Base-by-base conservation (phyloP, 23 tunicate genomes). In the Oikopleura albicans region DNA sequence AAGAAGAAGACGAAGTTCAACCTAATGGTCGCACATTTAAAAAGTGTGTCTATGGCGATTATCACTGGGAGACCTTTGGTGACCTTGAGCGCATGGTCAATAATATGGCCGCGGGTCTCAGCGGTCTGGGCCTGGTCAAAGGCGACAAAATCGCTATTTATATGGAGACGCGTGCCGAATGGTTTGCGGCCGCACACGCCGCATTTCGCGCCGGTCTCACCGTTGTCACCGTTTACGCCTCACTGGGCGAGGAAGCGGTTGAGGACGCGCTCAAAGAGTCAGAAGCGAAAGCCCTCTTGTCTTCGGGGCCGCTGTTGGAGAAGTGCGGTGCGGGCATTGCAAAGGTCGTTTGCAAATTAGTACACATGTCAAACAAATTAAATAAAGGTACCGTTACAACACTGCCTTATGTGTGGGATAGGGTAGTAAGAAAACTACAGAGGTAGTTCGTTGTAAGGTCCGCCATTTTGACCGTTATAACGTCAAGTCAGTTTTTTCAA, bases 91-190 rank as follows among this genome's bases (percentile, higher is more conserved):
- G 4, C 4, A 16, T 31, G 4, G 79, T 71, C 33, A 71, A 71
- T 29, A 71, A 71, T 71, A 2, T 29, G 4, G 79, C 79, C 31
- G 79, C 79, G 28, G 79, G 79, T 31, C 35, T 71, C 37, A 37
- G 37, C 37, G 37, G 34, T 71, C 37, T 71, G 2, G 37, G 37
- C 4, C 36, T 71, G 34, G 35, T 12, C 34, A 71, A 71, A 71
- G 79, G 86, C 40, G 87, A 87, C 66, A 92, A 92, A 85, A 76
- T 92, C 33, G 97, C 94, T 29, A 76, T 92, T 66, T 92, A 87
- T 76, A 85, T 92, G 41, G 97, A 92, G 84, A 92, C 97, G 22
- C 90, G 88, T 86, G 90, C 94, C n/a, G 97, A 92, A 84, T 92
- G 97, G 97, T 86, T 92, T 87, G 89, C 89, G 63, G 86, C 93